Conservation (phyloP, 2,113 vertebrate species). For the Thamnophis sirtalis region DNA sequence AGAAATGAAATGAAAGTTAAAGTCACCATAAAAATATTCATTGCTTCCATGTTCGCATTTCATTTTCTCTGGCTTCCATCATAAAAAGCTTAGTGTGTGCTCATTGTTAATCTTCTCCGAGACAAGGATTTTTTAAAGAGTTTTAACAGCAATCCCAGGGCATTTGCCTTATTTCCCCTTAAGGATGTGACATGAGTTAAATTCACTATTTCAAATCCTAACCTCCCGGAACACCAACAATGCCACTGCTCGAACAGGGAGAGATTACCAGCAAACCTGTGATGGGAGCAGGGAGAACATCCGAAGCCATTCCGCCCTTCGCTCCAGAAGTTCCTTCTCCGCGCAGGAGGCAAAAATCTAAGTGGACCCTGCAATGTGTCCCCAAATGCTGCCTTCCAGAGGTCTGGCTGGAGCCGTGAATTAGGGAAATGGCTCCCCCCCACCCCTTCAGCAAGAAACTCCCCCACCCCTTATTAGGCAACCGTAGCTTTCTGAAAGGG, state of each 20-base stretch:
- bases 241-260: not conserved
- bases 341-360: constrained; percentile 46
- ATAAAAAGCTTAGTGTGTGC: constrained; percentile 1
- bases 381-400: constrained; percentile 26
- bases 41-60: not conserved
- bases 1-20: constrained; percentile 3
- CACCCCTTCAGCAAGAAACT: not conserved
- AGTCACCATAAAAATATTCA: constrained; percentile 6
- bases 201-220: not conserved
- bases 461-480: not conserved
- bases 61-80: not conserved
- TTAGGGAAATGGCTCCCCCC: constrained; percentile 43
- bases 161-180: not conserved
- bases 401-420: constrained; percentile 37
- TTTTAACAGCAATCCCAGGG: accelerated
- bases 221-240: not conserved
- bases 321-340: constrained; percentile 20
- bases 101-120: constrained; percentile 17
- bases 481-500: not conserved
- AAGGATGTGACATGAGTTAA: not conserved
- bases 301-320: not conserved
- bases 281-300: not conserved
- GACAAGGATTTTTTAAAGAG: not conserved
- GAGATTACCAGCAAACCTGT: not conserved
- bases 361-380: constrained; percentile 45